Evolutionary conservation across 2,797 vertebrate species (phyloP).

Genomic region (Argya squamiceps): DNA sequence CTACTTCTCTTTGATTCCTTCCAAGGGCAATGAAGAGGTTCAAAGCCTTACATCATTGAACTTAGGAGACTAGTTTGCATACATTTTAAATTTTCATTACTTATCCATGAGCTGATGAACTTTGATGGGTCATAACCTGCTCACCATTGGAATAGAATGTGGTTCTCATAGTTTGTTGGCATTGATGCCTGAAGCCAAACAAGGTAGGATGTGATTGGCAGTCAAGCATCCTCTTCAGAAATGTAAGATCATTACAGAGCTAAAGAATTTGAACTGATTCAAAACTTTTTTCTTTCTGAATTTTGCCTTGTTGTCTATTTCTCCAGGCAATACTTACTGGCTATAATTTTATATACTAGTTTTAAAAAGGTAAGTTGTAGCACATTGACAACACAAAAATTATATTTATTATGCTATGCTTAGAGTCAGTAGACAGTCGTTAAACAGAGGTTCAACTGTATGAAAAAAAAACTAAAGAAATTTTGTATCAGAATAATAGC

Average conservation of each 20-base stretch:
- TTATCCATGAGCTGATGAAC: constrained; percentile 28
- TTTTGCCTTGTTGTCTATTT: neutral
- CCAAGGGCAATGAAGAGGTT: constrained; percentile 67
- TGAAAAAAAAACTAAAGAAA: neutral
- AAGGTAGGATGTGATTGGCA: neutral
- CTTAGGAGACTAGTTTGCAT: constrained; percentile 67
- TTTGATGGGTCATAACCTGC: constrained; percentile 49
- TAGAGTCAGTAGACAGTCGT: neutral
- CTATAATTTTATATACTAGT: neutral
- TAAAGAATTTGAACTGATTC: neutral
- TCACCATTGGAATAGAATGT: neutral
- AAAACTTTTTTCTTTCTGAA: neutral
- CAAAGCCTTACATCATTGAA: constrained; percentile 70
- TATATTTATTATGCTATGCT: neutral
- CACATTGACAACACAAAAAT: neutral
- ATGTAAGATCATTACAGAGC: neutral
- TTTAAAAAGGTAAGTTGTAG: neutral
- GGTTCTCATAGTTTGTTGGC: neutral
- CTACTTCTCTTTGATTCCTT: constrained; percentile 66
- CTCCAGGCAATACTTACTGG: neutral
- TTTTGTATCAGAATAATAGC: neutral
- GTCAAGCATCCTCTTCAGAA: neutral
- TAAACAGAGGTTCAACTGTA: neutral
- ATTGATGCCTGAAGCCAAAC: neutral
- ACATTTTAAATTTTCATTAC: constrained; percentile 74